Evolutionary conservation across 2,113 vertebrate genomes (phyloP).

Genomic region (Oncorhynchus masou): DNA sequence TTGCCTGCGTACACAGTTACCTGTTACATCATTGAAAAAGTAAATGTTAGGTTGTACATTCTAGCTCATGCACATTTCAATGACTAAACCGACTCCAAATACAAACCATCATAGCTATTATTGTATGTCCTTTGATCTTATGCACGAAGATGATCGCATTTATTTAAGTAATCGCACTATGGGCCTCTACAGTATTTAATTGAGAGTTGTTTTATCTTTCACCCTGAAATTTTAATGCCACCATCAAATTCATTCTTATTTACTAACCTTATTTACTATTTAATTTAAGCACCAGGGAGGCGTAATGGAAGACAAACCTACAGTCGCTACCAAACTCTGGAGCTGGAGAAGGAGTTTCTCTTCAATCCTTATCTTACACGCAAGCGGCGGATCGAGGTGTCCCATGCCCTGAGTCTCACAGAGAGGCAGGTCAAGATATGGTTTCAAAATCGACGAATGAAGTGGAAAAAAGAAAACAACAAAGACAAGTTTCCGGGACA

Average conservation of each 20-base stretch:
- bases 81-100: too few relatives aligned
- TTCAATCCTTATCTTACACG: conserved; percentile 98
- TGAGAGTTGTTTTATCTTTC: too few relatives aligned
- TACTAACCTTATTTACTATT: conserved; percentile 65
- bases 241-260: background rate
- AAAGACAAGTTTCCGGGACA: conserved; percentile 98
- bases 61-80: too few relatives aligned
- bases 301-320: conserved; percentile 97
- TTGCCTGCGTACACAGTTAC: conserved; percentile 8
- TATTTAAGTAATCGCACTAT: too few relatives aligned
- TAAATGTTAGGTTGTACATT: too few relatives aligned
- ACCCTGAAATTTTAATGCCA: too few relatives aligned
- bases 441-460: conserved; percentile 98
- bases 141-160: too few relatives aligned
- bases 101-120: too few relatives aligned
- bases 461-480: conserved; percentile 99
- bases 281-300: conserved; percentile 88
- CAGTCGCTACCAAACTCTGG: conserved; percentile 97
- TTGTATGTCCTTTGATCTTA: too few relatives aligned
- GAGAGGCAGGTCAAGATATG: conserved; percentile 98
- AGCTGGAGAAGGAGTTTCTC: conserved; percentile 98
- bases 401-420: conserved; percentile 94
- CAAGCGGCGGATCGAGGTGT: conserved; percentile 95
- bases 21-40: too few relatives aligned
- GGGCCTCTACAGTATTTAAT: too few relatives aligned